Conservation (phyloP, 2,797 vertebrate species). For the Lepilemur ruficaudatus region DNA sequence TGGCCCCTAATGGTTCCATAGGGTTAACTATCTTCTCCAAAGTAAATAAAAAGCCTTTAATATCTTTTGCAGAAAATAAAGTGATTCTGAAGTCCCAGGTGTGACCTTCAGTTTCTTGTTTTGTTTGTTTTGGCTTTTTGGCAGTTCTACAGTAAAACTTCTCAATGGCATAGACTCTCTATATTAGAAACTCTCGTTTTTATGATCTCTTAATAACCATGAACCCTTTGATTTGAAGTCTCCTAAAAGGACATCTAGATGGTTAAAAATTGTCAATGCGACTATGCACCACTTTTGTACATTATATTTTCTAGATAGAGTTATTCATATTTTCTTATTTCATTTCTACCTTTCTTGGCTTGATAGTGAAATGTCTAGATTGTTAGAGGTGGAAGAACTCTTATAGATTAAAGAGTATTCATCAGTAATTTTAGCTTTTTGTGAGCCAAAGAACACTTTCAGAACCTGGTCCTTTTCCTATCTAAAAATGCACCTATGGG, state of each 20-base stretch:
- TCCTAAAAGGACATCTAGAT: constrained; percentile 38
- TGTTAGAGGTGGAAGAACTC: not conserved
- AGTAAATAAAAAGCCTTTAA: constrained; percentile 77
- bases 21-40: constrained; percentile 72
- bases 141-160: constrained; percentile 54
- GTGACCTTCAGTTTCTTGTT: constrained; percentile 68
- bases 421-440: constrained; percentile 9
- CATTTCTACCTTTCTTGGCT: constrained; percentile 41
- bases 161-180: constrained; percentile 34
- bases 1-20: constrained; percentile 69
- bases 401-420: not conserved
- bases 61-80: constrained; percentile 66
- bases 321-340: constrained; percentile 38
- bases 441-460: not conserved
- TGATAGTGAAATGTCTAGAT: constrained; percentile 2
- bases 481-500: not conserved
- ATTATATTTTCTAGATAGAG: not conserved
- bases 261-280: not conserved
- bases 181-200: constrained; percentile 41
- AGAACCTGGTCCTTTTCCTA: not conserved
- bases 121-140: constrained; percentile 30
- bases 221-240: not conserved
- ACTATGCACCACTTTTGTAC: not conserved
- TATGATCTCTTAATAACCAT: not conserved
- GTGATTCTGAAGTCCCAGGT: constrained; percentile 66